These are phyloP conservation scores for Ceyx cyanopectus DNA, from an alignment of 2,113 vertebrate species.

Conservation along the genomic window DNA sequence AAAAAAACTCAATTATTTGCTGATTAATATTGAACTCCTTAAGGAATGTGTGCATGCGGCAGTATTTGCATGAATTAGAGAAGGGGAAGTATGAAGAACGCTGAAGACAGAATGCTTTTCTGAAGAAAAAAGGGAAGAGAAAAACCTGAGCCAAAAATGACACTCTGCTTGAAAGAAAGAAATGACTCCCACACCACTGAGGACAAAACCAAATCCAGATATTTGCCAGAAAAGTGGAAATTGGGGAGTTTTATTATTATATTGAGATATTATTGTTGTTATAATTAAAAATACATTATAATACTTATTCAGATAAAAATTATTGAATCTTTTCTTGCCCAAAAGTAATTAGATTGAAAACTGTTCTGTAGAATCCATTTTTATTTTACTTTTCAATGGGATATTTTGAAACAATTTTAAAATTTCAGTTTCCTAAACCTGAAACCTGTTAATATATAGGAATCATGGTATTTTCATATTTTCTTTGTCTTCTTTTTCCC, in stretches of 20 bases:
- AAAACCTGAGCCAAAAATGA: background rate
- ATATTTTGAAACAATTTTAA: background rate
- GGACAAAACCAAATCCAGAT: background rate
- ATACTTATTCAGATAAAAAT: background rate
- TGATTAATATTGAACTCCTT: constrained; percentile 23
- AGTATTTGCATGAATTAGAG: background rate
- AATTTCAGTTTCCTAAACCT: background rate
- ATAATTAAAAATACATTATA: background rate
- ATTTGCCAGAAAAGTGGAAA: background rate
- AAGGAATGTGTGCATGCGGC: background rate
- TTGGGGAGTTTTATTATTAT: background rate
- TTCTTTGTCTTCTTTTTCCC: background rate
- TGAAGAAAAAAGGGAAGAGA: background rate
- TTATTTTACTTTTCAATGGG: background rate
- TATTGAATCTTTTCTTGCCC: background rate
- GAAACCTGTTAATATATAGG: background rate
- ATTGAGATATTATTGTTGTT: background rate
- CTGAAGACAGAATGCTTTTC: background rate
- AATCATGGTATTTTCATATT: background rate
- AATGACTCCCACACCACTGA: background rate
- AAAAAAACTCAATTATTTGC: background rate
- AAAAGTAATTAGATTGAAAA: background rate
- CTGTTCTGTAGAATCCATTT: background rate
- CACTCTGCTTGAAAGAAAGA: background rate
- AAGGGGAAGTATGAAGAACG: background rate